phyloP scores from a whole-genome alignment of 2,113 vertebrate genomes.

The Pygoscelis adeliae region DNA sequence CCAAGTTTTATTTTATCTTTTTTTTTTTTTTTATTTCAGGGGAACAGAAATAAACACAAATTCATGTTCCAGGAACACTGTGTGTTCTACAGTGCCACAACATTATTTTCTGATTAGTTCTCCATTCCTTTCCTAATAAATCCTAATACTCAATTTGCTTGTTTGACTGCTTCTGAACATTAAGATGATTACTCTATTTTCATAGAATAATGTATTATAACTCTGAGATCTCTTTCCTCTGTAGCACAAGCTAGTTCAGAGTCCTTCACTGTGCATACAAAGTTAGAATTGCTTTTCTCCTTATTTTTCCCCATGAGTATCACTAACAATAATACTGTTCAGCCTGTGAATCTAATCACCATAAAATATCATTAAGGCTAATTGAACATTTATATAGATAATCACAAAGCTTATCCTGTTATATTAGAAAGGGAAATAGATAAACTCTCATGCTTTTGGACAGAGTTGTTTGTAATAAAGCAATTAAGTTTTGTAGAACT shows the following conservation, averaged over 20 bases:
- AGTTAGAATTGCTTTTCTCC: conserved; percentile 39
- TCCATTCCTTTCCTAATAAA: conserved; percentile 42
- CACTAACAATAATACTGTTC: conserved; percentile 41
- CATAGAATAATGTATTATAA: conserved; percentile 10
- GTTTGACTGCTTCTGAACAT: conserved; percentile 56
- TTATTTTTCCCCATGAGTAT: conserved; percentile 34
- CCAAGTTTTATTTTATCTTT: neutral
- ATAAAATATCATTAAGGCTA: conserved; percentile 51
- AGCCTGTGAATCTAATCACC: conserved; percentile 39
- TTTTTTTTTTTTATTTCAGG: too few relatives aligned
- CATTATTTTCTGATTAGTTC: neutral
- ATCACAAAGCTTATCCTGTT: conserved; percentile 14
- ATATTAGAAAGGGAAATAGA: conserved; percentile 4
- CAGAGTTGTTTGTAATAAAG: neutral
- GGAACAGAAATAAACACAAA: neutral
- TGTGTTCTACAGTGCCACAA: conserved; percentile 4
- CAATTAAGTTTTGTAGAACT: neutral
- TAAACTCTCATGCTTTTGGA: neutral
- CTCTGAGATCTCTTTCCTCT: conserved; percentile 2
- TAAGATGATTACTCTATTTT: conserved; percentile 47
- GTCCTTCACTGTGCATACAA: conserved; percentile 28
- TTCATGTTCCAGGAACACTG: neutral
- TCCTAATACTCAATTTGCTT: conserved; percentile 33
- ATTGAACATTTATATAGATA: conserved; percentile 52
- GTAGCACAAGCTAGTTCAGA: neutral